phyloP scores from a whole-genome alignment of 2,113 vertebrate species.

The Camelus dromedarius region DNA sequence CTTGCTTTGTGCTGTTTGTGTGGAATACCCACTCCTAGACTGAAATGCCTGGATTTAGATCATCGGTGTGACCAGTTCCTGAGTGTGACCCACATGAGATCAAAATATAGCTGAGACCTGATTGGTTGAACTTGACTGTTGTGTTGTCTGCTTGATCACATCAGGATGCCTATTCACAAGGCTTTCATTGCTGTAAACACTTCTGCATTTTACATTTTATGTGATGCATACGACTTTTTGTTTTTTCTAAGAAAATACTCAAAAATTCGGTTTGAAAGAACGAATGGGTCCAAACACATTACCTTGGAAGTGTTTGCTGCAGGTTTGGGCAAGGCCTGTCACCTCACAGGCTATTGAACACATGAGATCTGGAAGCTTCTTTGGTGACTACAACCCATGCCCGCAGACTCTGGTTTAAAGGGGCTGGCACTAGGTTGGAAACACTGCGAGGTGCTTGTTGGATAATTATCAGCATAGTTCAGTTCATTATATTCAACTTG shows the following conservation, averaged over 20 bases:
- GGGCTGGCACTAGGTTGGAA: neutral
- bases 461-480: neutral
- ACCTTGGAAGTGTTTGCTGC: conserved; percentile 31
- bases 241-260: conserved; percentile 50
- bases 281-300: neutral
- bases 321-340: neutral
- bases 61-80: neutral
- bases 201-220: conserved; percentile 31
- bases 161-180: neutral
- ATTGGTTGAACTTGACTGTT: neutral
- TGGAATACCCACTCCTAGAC: neutral
- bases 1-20: neutral
- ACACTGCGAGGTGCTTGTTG: neutral
- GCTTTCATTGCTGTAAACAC: neutral
- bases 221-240: neutral
- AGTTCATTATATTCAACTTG: conserved; percentile 34
- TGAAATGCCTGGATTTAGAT: neutral
- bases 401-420: neutral
- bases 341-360: neutral
- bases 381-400: neutral
- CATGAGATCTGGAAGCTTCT: neutral
- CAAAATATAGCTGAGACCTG: neutral
- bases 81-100: neutral
- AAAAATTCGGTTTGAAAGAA: conserved; percentile 48
- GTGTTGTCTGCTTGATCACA: neutral